Percentiles rank a stretch among this genome's conserved stretches.
phyloP scores from a whole-genome alignment of 1,140 invertebrate species.

The Apis cerana region DNA sequence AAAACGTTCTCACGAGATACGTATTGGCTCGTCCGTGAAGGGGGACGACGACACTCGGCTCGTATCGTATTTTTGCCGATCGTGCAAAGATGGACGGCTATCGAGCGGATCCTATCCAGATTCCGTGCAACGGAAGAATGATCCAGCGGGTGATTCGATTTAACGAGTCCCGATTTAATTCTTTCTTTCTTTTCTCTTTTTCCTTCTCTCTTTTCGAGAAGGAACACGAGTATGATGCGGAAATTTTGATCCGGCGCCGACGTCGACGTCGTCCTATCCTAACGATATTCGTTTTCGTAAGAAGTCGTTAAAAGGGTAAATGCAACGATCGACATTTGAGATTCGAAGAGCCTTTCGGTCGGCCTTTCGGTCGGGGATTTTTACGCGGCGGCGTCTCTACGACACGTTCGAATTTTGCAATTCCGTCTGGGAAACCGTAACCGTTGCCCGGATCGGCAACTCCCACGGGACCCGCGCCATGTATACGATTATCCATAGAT shows the following conservation, averaged over 20 bases:
- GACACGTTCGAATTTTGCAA: constrained; percentile 42
- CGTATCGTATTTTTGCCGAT: constrained; percentile 17
- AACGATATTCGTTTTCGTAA: background rate
- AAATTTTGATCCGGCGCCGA: too few relatives aligned
- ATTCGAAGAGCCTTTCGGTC: background rate
- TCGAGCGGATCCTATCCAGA: background rate
- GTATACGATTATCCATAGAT: constrained; percentile 52
- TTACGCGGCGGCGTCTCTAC: background rate
- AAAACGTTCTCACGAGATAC: background rate
- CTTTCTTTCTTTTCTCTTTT: too few relatives aligned
- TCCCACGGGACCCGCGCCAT: constrained; percentile 41
- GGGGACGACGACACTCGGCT: background rate
- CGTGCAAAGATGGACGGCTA: background rate
- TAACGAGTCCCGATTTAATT: background rate
- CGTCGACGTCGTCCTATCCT: too few relatives aligned
- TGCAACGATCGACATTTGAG: constrained; percentile 13
- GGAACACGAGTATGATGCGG: too few relatives aligned
- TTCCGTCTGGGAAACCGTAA: constrained; percentile 28
- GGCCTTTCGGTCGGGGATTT: constrained; percentile 14
- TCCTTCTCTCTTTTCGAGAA: too few relatives aligned
- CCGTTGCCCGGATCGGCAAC: constrained; percentile 21
- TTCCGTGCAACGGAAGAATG: background rate
- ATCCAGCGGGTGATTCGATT: constrained; percentile 8
- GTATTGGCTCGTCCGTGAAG: background rate
- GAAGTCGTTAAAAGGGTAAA: background rate